Evolutionary conservation across 2,113 vertebrate genomes (phyloP), one percentile per base, ranked within the genome.

Genomic region (Litocranius walleri): DNA sequence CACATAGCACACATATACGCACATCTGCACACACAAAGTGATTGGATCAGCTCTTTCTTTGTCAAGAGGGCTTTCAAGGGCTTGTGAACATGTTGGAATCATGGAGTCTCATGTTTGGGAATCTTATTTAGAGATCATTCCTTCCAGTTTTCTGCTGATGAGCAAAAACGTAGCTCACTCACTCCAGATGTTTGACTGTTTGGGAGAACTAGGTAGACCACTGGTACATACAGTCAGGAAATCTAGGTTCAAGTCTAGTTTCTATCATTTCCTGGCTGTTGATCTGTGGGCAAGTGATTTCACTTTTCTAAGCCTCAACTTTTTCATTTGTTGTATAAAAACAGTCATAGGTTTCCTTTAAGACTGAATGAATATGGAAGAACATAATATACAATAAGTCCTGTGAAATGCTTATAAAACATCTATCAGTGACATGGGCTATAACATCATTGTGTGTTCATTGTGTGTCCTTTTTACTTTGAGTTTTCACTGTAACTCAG

Each of bases 271-370:
- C 9, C 59, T 90, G 50, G 33, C 19, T 77, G 19, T 95, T 88
- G 90, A 27, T 23, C 33, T n/a, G 29, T 21, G 2, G 45, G 14
- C 83, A 95, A 88, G 64, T 71, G 33, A 80, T 88, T 96, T 91
- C 15, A 85, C 16, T 29, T 94, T 89, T 94, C 52, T 90, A 93
- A 94, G 36, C 50, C 6, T 96, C 33, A 71, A 19, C 10, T 90
- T 92, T 94, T 95, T 90, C 33, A 23, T 87, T 90, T 95, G 40
- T 90, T 95, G 95, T 87, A 29, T 81, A 52, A 80, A 43, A 91
- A 88, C 11, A 94, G 43, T 92, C 67, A 81, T 93, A 87, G 50
- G 12, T 91, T 12, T 82, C 54, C 30, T 71, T 3, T 86, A 87
- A 97, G 78, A 40, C 62, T 86, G 64, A 96, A 12, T 95, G 40